phyloP scores from a whole-genome alignment of 1,140 invertebrate species.

The Drosophila bocqueti region DNA sequence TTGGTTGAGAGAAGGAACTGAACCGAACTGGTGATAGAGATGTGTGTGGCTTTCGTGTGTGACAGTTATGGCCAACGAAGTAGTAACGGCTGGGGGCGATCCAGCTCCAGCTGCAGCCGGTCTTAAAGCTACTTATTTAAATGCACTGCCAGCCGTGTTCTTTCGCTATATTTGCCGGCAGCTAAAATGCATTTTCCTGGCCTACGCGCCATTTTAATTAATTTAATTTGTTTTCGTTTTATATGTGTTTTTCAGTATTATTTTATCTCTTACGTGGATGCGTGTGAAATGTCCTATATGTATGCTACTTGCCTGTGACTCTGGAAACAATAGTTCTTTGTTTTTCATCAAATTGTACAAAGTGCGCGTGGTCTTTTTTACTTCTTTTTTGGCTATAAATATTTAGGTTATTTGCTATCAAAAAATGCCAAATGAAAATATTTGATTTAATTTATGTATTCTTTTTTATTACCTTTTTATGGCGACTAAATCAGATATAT shows the following conservation, averaged over 20 bases:
- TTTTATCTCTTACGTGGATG: constrained; percentile 31
- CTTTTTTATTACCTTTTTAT: constrained; percentile 16
- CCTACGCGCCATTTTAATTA: constrained; percentile 57
- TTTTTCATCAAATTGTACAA: constrained; percentile 68
- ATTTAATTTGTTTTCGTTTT: constrained; percentile 36
- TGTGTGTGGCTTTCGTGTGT: constrained; percentile 24
- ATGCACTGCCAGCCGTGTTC: constrained; percentile 35
- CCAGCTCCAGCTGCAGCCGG: constrained; percentile 2
- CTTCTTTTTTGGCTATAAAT: constrained; percentile 49
- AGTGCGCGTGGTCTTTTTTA: constrained; percentile 50
- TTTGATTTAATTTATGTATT: constrained; percentile 55
- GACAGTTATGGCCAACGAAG: constrained; percentile 41
- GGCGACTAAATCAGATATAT: constrained; percentile 39
- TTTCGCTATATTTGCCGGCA: constrained; percentile 17
- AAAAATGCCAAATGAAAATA: constrained; percentile 55
- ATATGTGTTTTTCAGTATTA: constrained; percentile 21
- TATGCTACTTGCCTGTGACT: constrained; percentile 34
- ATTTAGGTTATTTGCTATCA: constrained; percentile 62
- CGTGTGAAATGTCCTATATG: constrained; percentile 53
- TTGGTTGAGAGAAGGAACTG: constrained; percentile 67
- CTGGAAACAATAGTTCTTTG: constrained; percentile 50
- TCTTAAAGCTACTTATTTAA: constrained; percentile 57
- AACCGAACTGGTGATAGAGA: constrained; percentile 62
- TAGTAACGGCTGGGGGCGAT: constrained; percentile 21
- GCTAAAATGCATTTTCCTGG: constrained; percentile 42